Evolutionary conservation across 2,888 invertebrate genomes (phyloP).

Genomic region (Metacarcinus magister): DNA sequence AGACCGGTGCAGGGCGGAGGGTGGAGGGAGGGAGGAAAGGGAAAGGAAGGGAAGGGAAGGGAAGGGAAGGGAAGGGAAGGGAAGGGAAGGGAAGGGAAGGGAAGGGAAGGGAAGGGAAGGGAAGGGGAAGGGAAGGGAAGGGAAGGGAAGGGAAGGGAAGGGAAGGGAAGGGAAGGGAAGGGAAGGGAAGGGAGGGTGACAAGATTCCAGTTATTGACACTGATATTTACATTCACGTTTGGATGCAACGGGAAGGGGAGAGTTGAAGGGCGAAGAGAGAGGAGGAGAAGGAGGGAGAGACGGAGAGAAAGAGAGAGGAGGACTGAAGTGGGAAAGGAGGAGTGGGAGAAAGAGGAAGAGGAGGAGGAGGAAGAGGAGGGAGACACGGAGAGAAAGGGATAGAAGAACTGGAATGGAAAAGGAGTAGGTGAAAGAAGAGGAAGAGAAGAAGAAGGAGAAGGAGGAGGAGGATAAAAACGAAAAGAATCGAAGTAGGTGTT

Average conservation of each 20-base stretch:
- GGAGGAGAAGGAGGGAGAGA: background rate
- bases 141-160: background rate
- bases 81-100: no score
- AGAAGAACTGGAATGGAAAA: background rate
- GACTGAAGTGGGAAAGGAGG: background rate
- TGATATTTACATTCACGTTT: background rate
- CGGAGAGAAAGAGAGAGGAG: background rate
- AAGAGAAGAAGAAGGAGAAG: background rate
- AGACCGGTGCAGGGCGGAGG: no score
- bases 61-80: no score
- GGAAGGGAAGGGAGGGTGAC: background rate
- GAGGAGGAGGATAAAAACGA: background rate
- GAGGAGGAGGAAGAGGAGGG: no score
- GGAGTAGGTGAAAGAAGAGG: background rate
- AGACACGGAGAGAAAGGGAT: background rate
- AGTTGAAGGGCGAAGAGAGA: background rate
- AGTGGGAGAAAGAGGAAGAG: background rate
- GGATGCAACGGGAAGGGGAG: background rate
- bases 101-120: no score
- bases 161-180: background rate
- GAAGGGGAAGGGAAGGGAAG: background rate
- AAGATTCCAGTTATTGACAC: constrained; percentile 12
- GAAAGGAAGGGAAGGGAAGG: no score
- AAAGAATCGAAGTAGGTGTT: background rate
- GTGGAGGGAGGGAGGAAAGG: no score